Percentiles rank a stretch among this genome's conserved stretches.
These are phyloP conservation scores for Smithornis capensis DNA, from an alignment of 2,113 vertebrate species.

Conservation along the genomic window DNA sequence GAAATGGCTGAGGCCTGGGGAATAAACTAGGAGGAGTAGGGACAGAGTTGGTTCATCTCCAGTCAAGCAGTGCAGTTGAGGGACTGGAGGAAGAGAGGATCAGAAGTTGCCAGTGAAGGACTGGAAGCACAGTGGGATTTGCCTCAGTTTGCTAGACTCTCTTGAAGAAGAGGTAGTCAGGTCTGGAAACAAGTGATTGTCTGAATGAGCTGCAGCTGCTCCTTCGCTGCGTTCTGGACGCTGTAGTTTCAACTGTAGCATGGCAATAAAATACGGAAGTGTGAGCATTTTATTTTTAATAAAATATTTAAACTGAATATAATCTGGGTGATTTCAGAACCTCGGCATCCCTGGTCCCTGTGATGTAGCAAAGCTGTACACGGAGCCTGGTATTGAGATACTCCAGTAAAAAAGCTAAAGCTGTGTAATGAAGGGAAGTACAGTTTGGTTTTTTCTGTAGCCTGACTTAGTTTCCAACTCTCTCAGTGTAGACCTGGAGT, in stretches of 20 bases:
- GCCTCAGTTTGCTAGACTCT: background rate
- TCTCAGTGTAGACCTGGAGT: slow-evolving; percentile 53
- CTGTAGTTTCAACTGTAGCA: background rate
- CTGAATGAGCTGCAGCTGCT: background rate
- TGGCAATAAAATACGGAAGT: background rate
- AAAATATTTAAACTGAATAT: background rate
- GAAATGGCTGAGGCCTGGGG: background rate
- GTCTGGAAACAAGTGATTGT: background rate
- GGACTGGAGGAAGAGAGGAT: background rate
- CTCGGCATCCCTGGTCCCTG: accelerated
- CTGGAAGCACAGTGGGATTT: background rate
- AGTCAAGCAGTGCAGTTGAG: background rate
- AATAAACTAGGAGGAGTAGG: background rate
- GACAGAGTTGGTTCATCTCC: background rate
- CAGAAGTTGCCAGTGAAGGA: background rate
- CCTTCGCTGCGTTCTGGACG: background rate
- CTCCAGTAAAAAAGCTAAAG: background rate
- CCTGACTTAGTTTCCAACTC: slow-evolving; percentile 14
- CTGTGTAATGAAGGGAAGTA: background rate
- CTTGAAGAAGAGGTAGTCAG: background rate
- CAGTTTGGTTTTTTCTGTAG: background rate
- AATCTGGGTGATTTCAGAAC: background rate
- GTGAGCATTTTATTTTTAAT: background rate
- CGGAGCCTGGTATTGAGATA: background rate
- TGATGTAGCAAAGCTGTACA: background rate